Percentiles rank a stretch among this genome's conserved stretches.
These are phyloP conservation scores for Pelmatolapia mariae DNA, from an alignment of 2,113 vertebrate species.

Conservation along the genomic window DNA sequence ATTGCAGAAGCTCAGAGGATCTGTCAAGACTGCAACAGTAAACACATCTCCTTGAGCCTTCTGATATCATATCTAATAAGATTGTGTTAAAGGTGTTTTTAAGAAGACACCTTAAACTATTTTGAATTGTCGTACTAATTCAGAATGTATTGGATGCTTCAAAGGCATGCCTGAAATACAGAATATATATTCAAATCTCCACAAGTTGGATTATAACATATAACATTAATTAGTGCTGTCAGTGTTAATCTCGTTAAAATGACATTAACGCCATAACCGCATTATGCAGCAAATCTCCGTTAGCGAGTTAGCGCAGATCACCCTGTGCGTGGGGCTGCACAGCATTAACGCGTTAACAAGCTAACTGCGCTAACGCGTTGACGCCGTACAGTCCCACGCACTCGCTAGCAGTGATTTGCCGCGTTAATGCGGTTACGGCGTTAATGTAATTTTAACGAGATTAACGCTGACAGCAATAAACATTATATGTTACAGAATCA, in stretches of 20 bases:
- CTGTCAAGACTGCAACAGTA: not conserved
- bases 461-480: not conserved
- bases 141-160: not conserved
- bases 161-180: not conserved
- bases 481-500: not conserved
- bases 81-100: not conserved
- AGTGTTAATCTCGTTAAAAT: not conserved
- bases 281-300: accelerated
- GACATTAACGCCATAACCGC: not conserved
- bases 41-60: not conserved
- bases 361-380: accelerated
- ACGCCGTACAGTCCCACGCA: accelerated
- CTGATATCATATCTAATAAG: not conserved
- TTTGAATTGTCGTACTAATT: not conserved
- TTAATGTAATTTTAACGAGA: not conserved
- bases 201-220: not conserved
- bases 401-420: not conserved
- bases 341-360: not conserved
- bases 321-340: accelerated
- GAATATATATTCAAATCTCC: not conserved
- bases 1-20: not conserved
- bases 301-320: accelerated
- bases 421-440: accelerated
- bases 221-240: not conserved
- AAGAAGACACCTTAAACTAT: not conserved